Base-by-base conservation (phyloP, 2,888 invertebrate genomes). In the Andrena chrysosceles region DNA sequence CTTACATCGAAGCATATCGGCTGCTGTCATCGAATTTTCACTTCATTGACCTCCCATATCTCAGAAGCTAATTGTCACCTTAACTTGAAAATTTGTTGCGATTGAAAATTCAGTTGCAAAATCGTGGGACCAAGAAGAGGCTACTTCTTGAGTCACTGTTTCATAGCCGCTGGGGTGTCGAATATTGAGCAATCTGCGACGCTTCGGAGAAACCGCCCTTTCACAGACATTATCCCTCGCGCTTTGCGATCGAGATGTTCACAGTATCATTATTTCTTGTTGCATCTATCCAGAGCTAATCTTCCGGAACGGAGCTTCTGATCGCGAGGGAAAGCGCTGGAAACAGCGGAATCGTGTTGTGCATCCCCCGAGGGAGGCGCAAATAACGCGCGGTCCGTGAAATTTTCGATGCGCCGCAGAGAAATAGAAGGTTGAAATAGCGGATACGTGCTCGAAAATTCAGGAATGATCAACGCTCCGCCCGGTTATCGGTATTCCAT, bases 371-470 rank as follows among this genome's bases (percentile, higher is more conserved):
- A 56, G 56, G 54, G 54, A n/a, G 20, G 54, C 54, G 20, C 72
- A 75, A 77, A 81, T 67, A 69, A 67, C 69, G 63, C 66, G 63
- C 7, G 72, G 13, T 29, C 59, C 56, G 71, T 75, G 67, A 74
- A 73, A 84, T 77, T 77, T 64, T 60, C 74, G 66, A 77, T 69
- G 68, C 72, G 59, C 23, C 33, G 2, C 62, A 35, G 52, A 66
- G 77, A 70, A 73, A 78, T 71, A 48, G 73, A 75, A 68, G 83
- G 77, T 85, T 67, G 77, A 75, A 77, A 83, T 54, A 64, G 48
- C 59, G 60, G 10, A 48, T 60, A 56, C 59, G 35, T 42, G 29
- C 48, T 63, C 68, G 80, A 67, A 77, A 85, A 81, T 87, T 69
- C 60, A 10, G 56, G 79, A 59, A 84, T 72, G 71, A 83, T 83